A percentile compares a stretch with the other conserved stretches of the same genome.
These are phyloP conservation scores for Hormaphis cornu DNA, from an alignment of 1,140 invertebrate species.

Conservation along the genomic window DNA sequence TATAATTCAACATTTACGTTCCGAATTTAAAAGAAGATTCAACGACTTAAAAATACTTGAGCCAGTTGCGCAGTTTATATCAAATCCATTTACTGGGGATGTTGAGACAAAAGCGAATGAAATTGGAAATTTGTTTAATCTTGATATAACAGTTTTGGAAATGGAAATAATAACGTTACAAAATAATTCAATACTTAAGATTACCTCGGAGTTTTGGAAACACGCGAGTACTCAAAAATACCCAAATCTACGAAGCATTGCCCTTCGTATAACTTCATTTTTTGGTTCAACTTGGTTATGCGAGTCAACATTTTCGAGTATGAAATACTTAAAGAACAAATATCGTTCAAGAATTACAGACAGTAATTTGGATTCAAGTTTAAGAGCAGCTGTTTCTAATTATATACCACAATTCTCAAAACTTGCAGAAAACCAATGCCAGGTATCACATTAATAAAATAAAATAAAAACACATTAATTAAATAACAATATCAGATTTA, in stretches of 20 bases:
- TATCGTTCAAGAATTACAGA: not conserved
- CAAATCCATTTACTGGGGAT: not conserved
- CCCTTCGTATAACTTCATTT: not conserved
- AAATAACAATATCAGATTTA: too few species aligned
- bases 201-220: not conserved
- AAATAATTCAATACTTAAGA: not conserved
- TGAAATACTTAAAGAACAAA: not conserved
- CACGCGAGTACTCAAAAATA: not conserved
- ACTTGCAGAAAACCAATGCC: not conserved
- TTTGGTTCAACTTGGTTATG: not conserved
- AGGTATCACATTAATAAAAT: not conserved
- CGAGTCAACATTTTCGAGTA: not conserved
- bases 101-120: not conserved
- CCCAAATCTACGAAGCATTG: not conserved
- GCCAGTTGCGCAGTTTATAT: not conserved
- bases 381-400: too few species aligned
- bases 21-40: not conserved
- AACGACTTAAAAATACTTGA: not conserved
- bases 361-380: too few species aligned
- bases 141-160: not conserved
- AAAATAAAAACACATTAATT: too few species aligned
- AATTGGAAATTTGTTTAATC: not conserved
- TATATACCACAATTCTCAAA: not conserved
- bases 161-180: not conserved
- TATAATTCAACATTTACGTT: not conserved